Evolutionary conservation across 2,113 vertebrate genomes (phyloP).

Genomic region (Opisthocomus hoazin): DNA sequence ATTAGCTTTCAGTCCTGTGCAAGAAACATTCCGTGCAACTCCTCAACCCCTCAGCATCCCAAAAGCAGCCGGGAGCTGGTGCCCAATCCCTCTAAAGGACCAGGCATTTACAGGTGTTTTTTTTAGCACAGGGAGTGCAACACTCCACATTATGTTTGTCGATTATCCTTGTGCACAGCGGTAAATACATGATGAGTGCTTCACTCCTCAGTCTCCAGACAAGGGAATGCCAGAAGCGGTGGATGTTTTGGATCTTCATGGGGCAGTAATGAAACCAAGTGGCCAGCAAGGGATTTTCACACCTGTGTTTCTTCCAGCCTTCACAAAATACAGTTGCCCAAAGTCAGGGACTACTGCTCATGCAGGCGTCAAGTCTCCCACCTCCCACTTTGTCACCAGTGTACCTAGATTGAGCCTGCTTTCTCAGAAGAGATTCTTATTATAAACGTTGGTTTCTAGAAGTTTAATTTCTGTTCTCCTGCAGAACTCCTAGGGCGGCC

Average conservation of each 20-base stretch:
- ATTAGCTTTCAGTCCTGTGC: not conserved
- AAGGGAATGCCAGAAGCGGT: not conserved
- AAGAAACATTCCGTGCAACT: not conserved
- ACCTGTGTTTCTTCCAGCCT: not conserved
- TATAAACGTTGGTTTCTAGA: not conserved
- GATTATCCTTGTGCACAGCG: not conserved
- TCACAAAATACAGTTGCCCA: not conserved
- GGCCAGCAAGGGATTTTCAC: not conserved
- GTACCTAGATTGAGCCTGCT: not conserved
- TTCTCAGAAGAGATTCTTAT: not conserved
- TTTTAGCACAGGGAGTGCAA: not conserved
- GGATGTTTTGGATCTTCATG: rapidly evolving
- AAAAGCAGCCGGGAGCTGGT: not conserved
- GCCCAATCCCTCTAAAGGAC: not conserved
- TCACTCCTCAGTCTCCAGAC: not conserved
- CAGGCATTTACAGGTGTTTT: not conserved
- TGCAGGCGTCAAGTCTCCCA: not conserved
- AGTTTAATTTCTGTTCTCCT: not conserved
- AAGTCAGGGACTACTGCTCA: not conserved
- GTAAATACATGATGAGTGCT: not conserved
- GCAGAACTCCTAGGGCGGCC: not conserved
- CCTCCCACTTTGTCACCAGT: not conserved
- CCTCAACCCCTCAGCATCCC: not conserved
- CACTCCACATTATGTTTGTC: rapidly evolving
- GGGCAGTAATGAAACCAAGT: not conserved